Evolutionary conservation across 2,888 invertebrate genomes (phyloP).

Genomic region (Allolobophora icterica): DNA sequence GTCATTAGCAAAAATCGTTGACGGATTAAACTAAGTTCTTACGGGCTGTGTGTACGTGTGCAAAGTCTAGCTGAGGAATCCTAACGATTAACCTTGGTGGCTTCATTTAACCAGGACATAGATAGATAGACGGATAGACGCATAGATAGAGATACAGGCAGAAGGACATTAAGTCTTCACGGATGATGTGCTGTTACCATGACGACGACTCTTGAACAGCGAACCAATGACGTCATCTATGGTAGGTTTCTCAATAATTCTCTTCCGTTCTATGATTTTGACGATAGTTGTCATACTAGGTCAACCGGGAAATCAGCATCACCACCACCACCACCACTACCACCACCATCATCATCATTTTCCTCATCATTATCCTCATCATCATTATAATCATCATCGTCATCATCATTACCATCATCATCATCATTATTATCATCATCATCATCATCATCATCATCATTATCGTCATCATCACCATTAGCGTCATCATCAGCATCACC

Average conservation of each 20-base stretch:
- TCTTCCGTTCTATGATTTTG: neutral
- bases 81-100: neutral
- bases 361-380: too few species aligned
- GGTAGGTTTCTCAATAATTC: neutral
- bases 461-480: too few species aligned
- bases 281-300: neutral
- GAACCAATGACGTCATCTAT: neutral
- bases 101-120: neutral
- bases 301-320: neutral
- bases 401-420: too few species aligned
- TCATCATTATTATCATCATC: too few species aligned
- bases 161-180: neutral
- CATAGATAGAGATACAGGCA: neutral
- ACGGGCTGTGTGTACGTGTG: too few species aligned
- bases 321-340: too few species aligned
- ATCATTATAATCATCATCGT: too few species aligned
- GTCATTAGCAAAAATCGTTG: too few species aligned
- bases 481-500: too few species aligned
- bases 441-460: too few species aligned
- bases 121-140: neutral
- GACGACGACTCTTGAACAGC: neutral
- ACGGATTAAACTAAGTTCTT: neutral
- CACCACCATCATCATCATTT: too few species aligned
- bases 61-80: too few species aligned
- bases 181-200: neutral